phyloP scores from a whole-genome alignment of 2,113 vertebrate species.

The Mastomys coucha region DNA sequence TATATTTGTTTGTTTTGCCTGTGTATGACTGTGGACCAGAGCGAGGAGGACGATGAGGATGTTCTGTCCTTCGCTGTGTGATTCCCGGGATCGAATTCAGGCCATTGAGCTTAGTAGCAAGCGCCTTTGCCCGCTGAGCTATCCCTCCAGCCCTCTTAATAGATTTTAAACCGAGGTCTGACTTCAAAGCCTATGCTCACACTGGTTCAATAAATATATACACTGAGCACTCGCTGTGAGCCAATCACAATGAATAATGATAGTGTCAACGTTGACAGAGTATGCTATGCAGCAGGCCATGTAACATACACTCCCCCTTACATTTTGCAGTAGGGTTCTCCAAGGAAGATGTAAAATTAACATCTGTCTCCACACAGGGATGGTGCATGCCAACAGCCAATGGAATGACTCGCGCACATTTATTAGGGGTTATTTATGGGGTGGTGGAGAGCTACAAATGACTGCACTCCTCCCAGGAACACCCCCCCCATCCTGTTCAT shows the following conservation, averaged over 20 bases:
- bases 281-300: background rate
- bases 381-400: background rate
- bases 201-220: background rate
- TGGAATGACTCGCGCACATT: background rate
- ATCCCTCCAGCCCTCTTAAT: background rate
- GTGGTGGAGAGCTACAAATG: background rate
- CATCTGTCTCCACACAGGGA: background rate
- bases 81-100: background rate
- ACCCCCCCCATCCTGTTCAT: background rate
- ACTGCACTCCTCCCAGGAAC: background rate
- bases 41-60: background rate
- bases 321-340: background rate
- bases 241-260: background rate
- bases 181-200: background rate
- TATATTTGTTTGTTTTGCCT: background rate
- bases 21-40: background rate
- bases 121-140: background rate
- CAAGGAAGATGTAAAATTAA: slow-evolving; percentile 2
- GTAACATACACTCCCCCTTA: background rate
- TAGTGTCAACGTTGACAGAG: background rate
- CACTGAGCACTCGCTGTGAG: background rate
- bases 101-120: background rate
- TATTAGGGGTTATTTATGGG: background rate
- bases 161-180: background rate
- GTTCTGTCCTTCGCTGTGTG: background rate